These are phyloP conservation scores for Hyaena hyaena DNA, from an alignment of 2,113 vertebrate genomes.

Conservation along the genomic window DNA sequence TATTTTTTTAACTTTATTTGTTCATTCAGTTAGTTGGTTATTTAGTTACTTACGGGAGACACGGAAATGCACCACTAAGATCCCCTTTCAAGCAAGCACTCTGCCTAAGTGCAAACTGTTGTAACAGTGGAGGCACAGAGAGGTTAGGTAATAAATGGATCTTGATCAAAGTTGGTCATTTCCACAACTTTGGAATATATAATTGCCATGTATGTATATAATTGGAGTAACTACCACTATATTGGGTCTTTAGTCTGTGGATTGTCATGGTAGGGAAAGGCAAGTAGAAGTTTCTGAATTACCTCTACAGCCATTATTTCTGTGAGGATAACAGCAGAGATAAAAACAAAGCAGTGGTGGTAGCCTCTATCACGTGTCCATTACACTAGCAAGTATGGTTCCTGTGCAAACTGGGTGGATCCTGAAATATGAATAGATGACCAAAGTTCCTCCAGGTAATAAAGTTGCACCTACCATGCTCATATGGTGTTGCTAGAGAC, in stretches of 20 bases:
- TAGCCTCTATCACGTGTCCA: not conserved
- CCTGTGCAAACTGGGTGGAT: not conserved
- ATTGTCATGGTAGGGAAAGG: not conserved
- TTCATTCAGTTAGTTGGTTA: not conserved
- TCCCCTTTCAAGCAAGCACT: not conserved
- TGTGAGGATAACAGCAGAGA: not conserved
- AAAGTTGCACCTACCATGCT: not conserved
- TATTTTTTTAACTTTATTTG: not conserved
- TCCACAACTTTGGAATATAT: not conserved
- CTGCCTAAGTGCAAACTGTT: not conserved
- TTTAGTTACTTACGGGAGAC: not conserved
- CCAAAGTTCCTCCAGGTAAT: not conserved
- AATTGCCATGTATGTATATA: not conserved
- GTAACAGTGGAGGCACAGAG: not conserved
- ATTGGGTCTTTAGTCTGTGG: not conserved
- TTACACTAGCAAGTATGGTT: not conserved
- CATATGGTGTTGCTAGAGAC: not conserved
- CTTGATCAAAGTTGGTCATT: not conserved
- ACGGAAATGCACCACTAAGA: not conserved
- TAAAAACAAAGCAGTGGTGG: not conserved
- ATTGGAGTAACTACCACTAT: not conserved
- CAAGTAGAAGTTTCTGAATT: not conserved
- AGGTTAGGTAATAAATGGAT: not conserved
- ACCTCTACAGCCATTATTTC: not conserved
- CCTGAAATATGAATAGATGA: not conserved